Conservation (phyloP, 2,888 invertebrate genomes). For the Salpingus planirostris region DNA sequence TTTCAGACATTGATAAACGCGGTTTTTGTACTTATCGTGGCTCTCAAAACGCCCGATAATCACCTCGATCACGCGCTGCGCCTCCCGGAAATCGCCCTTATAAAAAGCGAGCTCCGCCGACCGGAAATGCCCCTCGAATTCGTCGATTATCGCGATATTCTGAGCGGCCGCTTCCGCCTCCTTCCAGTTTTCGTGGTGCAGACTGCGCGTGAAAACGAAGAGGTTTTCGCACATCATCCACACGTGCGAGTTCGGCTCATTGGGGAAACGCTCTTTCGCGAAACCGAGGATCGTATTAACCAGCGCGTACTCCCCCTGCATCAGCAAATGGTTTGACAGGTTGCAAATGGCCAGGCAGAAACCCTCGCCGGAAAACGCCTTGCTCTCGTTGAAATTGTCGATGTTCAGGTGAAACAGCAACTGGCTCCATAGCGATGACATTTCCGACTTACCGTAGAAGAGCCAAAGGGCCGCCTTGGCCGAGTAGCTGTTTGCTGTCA, state of each 20-base stretch:
- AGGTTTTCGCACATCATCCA: slow-evolving; percentile 63
- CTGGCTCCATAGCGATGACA: slow-evolving; percentile 74
- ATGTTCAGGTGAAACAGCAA: slow-evolving; percentile 68
- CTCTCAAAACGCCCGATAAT: slow-evolving; percentile 48
- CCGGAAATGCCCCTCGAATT: slow-evolving; percentile 56
- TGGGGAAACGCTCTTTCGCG: slow-evolving; percentile 54
- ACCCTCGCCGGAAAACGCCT: slow-evolving; percentile 54
- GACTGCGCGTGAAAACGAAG: slow-evolving; percentile 35
- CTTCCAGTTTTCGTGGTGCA: slow-evolving; percentile 55
- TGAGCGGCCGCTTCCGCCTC: slow-evolving; percentile 61
- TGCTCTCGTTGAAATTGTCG: slow-evolving; percentile 41
- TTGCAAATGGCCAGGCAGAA: slow-evolving; percentile 63
- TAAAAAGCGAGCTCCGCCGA: slow-evolving; percentile 49
- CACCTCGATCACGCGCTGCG: slow-evolving; percentile 42
- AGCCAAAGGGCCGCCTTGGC: slow-evolving; percentile 82
- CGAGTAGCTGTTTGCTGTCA: slow-evolving; percentile 70
- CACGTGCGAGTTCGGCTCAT: slow-evolving; percentile 50
- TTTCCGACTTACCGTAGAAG: slow-evolving; percentile 78
- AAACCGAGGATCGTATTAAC: slow-evolving; percentile 52
- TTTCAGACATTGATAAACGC: slow-evolving; percentile 52
- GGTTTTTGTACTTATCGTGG: slow-evolving; percentile 46
- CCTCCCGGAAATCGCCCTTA: slow-evolving; percentile 43
- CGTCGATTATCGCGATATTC: slow-evolving; percentile 57
- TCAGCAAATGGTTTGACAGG: slow-evolving; percentile 49
- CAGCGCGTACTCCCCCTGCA: slow-evolving; percentile 49